phyloP scores from a whole-genome alignment of 2,113 vertebrate species.

The Eurystomus gularis region DNA sequence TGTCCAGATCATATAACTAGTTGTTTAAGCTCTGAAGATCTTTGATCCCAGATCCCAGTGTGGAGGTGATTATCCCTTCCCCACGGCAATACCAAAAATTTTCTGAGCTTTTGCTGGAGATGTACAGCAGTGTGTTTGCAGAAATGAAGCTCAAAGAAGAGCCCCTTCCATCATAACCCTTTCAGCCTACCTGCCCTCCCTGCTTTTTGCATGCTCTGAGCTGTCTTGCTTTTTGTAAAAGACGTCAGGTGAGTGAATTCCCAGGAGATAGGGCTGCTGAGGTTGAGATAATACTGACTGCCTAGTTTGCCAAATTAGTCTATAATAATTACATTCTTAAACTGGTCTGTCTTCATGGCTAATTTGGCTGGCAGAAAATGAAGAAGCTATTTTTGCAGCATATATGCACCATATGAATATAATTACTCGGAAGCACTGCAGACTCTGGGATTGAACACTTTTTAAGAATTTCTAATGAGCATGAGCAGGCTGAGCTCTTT shows the following conservation, averaged over 20 bases:
- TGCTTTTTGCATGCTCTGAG: background rate
- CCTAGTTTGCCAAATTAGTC: slow-evolving; percentile 21
- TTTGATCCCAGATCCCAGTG: background rate
- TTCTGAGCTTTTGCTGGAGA: background rate
- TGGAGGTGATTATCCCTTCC: background rate
- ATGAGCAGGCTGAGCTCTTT: slow-evolving; percentile 25
- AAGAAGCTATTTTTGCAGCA: slow-evolving; percentile 40
- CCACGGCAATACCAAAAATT: background rate
- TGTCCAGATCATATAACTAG: background rate
- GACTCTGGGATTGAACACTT: slow-evolving; percentile 9
- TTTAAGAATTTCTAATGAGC: slow-evolving; percentile 6
- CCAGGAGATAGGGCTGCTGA: background rate
- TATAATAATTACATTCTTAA: slow-evolving; percentile 40
- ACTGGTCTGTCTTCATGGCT: background rate
- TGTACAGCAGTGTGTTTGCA: background rate
- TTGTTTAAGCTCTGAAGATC: background rate
- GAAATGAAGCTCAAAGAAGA: background rate
- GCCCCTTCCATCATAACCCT: background rate
- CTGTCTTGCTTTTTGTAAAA: background rate
- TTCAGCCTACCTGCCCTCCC: background rate
- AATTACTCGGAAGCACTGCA: slow-evolving; percentile 52
- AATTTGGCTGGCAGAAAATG: slow-evolving; percentile 41
- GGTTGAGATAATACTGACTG: background rate
- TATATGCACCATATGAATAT: slow-evolving; percentile 37
- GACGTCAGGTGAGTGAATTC: background rate